Evolutionary conservation across 2,888 invertebrate species (phyloP), one percentile per base, ranked within the genome.

Genomic region (Abrostola triplasia): DNA sequence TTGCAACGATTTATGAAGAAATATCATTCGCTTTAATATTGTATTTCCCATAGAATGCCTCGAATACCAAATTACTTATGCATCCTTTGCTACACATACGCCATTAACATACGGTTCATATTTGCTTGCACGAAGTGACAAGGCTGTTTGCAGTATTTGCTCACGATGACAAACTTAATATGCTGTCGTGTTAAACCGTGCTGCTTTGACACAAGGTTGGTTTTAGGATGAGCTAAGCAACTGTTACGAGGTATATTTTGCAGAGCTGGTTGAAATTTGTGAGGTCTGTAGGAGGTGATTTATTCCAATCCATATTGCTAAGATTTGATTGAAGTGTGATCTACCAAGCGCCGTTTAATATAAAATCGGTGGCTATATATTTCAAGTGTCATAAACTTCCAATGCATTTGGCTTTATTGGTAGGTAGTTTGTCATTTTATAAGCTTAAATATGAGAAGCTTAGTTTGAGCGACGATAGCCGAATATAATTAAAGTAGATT

Each of bases 1-100:
- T 86, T 68, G 59, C 64, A 70, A 65, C 80, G 83, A 86, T 88
- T 86, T 88, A 88, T 85, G 84, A 81, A 84, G 84, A 84, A 84
- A 88, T 85, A 88, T 86, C 82, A 84, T 84, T 81, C 83, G 72
- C 77, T 82, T 81, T 86, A 84, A 87, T 87, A 89, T 86, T 80
- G 75, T 74, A 75, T 73, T 81, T 71, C 58, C 79, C 75, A 81
- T 81, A 78, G 80, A 80, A 78, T 72, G 76, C 74, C 73, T 61
- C 57, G 49, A 47, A 67, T 67, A 64, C 53, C 65, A 60, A 68
- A 56, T 66, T 58, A 53, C 59, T 41, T 53, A 10, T 67, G 44
- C 60, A 41, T 54, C 37, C 41, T 10, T 44, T 55, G 50, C 38
- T 37, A 67, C 44, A 59, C 55, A 53, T 73, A 64, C 8, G 1